Conservation (phyloP, 2,797 vertebrate genomes). For the Carduelis carduelis region DNA sequence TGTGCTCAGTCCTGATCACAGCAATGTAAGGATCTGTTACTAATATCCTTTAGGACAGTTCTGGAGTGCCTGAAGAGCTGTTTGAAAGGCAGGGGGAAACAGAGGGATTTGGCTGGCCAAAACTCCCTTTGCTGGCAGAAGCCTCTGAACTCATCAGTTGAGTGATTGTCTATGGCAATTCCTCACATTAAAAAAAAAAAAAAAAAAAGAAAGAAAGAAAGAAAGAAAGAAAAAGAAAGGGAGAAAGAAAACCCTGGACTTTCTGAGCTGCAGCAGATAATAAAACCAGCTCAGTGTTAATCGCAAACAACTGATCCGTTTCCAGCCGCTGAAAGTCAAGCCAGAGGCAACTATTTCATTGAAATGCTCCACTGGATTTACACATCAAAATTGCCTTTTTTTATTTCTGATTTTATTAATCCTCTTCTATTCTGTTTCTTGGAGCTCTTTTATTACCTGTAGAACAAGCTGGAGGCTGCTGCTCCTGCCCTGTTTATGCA, state of each 20-base stretch:
- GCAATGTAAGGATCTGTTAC: background rate
- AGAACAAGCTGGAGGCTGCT: background rate
- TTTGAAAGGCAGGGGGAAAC: background rate
- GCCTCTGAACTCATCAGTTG: background rate
- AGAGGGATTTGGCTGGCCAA: background rate
- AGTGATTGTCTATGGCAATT: background rate
- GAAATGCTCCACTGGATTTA: constrained; percentile 25
- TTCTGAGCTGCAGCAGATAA: background rate
- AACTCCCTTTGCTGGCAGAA: background rate
- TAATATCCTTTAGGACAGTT: background rate
- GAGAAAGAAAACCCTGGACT: background rate
- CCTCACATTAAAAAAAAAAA: background rate
- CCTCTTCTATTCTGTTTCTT: background rate
- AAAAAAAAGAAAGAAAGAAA: background rate
- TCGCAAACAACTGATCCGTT: background rate
- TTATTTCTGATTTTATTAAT: constrained; percentile 27
- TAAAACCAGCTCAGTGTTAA: background rate
- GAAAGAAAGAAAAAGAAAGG: background rate
- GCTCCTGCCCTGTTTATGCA: background rate
- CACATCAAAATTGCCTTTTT: background rate
- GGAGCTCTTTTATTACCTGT: background rate
- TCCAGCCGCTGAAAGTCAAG: constrained; percentile 2
- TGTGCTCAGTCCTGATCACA: background rate
- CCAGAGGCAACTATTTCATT: constrained; percentile 16
- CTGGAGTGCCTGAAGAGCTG: background rate